These are phyloP conservation scores for Sebastiscus tertius DNA, from an alignment of 2,797 vertebrate species.

Conservation along the genomic window DNA sequence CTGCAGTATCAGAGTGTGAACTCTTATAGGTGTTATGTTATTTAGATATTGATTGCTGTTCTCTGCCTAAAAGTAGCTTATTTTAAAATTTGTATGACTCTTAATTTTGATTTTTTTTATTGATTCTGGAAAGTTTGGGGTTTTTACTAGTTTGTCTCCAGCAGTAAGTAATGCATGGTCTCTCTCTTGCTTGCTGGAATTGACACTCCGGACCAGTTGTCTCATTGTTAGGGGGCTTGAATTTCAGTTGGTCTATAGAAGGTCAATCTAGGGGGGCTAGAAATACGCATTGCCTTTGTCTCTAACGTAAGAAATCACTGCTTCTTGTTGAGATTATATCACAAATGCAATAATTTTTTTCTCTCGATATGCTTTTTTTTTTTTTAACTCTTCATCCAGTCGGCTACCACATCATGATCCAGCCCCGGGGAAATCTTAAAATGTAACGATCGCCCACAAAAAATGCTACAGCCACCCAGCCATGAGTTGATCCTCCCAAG, in stretches of 20 bases:
- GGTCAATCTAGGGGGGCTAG: background rate
- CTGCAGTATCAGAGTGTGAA: background rate
- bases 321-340: background rate
- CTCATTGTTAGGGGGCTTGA: background rate
- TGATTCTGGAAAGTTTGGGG: background rate
- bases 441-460: slow-evolving; percentile 39
- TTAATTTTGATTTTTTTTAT: background rate
- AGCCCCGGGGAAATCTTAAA: slow-evolving; percentile 25
- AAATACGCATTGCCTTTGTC: background rate
- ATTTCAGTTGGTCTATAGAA: background rate
- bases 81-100: background rate
- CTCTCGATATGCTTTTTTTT: background rate
- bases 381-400: background rate
- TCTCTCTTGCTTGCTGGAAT: background rate
- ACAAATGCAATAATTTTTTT: background rate
- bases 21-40: background rate
- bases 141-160: background rate
- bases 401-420: slow-evolving; percentile 11
- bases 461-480: slow-evolving; percentile 56
- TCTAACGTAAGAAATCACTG: background rate
- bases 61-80: background rate
- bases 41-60: background rate
- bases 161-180: background rate
- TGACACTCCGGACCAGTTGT: background rate
- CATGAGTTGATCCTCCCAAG: slow-evolving; percentile 53